Base-by-base conservation (phyloP, 2,888 invertebrate species). In the Acanthoscelides obtectus region DNA sequence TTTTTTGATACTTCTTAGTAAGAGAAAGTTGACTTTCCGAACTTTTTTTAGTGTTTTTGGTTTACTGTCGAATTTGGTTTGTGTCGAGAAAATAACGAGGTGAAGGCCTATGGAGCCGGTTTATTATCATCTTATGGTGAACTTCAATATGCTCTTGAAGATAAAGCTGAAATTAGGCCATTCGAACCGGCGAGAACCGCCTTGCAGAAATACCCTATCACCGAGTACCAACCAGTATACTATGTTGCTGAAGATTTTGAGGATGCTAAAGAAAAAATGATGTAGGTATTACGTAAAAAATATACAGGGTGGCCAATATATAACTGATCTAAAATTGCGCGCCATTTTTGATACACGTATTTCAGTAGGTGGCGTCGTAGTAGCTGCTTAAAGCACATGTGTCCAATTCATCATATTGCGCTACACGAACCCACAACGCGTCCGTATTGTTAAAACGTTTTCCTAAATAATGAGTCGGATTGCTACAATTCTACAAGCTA, bases 1-100 rank as follows among this genome's bases (percentile, higher is more conserved):
- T n/a, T n/a, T n/a, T n/a, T n/a, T n/a, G n/a, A n/a, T n/a, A n/a
- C n/a, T n/a, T n/a, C n/a, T n/a, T n/a, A n/a, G n/a, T n/a, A n/a
- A n/a, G n/a, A n/a, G n/a, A n/a, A n/a, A n/a, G 25, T 25, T 25
- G 25, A 64, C 22, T 17, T 63, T 67, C 20, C 68, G 67, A 67
- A 66, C 69, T 72, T 73, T 74, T 86, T 88, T 2, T 86, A 98
- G 98, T 94, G 98, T 80, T 99, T 97, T 86, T 99, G 99, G 99
- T 99, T 99, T 84, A 99, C 99, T 0, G 97, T 99, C 0, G 99
- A 99, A 84, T 99, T 93, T 81, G 99, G 99, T 0, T 84, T 99
- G 22, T 99, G 98, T 82, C 92, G 94, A 25, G 97, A 99, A 89
- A 91, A 95, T 72, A 96, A 94, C 0, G 89, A 94, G 76, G 80